Evolutionary conservation across 2,113 vertebrate genomes (phyloP).

Genomic region (Paralichthys olivaceus): DNA sequence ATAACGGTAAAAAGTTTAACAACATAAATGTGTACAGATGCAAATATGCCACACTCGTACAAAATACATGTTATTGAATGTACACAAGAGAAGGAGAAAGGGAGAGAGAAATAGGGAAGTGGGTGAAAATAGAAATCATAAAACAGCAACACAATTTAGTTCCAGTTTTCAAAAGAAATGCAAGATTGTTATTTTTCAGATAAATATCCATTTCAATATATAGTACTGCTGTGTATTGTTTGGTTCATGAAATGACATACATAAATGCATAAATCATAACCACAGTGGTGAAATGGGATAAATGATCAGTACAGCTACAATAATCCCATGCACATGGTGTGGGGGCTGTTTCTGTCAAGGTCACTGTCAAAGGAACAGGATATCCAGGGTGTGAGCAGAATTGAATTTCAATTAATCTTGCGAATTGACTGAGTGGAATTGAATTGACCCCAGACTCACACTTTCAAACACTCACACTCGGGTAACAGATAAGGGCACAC

Average conservation of each 20-base stretch:
- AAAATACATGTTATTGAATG: constrained; percentile 2
- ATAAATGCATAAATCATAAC: constrained; percentile 58
- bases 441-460: constrained; percentile 64
- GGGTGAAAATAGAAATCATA: constrained; percentile 19
- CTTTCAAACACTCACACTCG: constrained; percentile 48
- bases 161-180: constrained; percentile 43
- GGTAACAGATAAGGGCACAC: constrained; percentile 53
- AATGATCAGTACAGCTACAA: constrained; percentile 36
- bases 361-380: constrained; percentile 67
- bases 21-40: background rate
- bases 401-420: constrained; percentile 76
- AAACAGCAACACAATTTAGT: constrained; percentile 15
- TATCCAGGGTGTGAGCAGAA: constrained; percentile 65
- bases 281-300: constrained; percentile 14
- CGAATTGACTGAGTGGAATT: constrained; percentile 69
- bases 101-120: background rate
- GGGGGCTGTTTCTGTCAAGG: constrained; percentile 56
- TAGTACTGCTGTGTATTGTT: constrained; percentile 48
- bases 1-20: background rate
- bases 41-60: background rate
- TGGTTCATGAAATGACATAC: constrained; percentile 43
- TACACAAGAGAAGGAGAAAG: background rate
- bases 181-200: constrained; percentile 47
- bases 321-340: constrained; percentile 46
- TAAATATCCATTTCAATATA: constrained; percentile 58